Evolutionary conservation across 2,888 invertebrate genomes (phyloP), one percentile per base, ranked within the genome.

Genomic region (Danaus chrysippus): DNA sequence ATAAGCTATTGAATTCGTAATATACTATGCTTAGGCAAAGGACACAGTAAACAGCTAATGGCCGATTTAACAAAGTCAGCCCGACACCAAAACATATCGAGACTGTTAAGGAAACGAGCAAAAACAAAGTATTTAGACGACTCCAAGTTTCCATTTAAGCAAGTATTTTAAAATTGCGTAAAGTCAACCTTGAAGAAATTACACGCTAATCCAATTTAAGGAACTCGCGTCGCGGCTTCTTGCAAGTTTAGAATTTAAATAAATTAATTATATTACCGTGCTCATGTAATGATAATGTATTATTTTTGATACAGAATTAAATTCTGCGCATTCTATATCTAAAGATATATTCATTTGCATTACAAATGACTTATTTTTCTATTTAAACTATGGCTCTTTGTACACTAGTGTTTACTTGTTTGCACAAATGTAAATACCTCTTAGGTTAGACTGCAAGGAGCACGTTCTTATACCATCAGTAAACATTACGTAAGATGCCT

Each of bases 131-230:
- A 34, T 34, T 34, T 34, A 34, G 23, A 34, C 23, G 23, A 34
- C 23, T 34, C 23, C 23, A 34, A 34, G 23, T 34, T 34, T 34
- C 23, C 23, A 34, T 34, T 34, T 34, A 34, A 34, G 23, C 23
- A 5, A 34, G 23, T 34, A 5, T 5, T 34, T 34, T 34, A 34
- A 34, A 34, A 34, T 34, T 34, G 23, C 23, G 23, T 34, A 34
- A 34, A 67, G 71, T 63, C 79, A 87, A 82, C 87, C 87, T 88
- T 87, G 71, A 73, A 67, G 72, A 79, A 77, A 80, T 75, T 77
- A 78, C 86, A 86, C 77, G 79, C 74, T 86, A 86, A 84, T 87
- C 88, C 77, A 88, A 82, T 86, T 86, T 79, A 69, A 69, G 73
- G 77, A 34, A 34, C 23, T 34, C 23, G 23, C 23, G 23, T 34